phyloP scores from a whole-genome alignment of 2,888 invertebrate genomes.

The Ditylenchus weischeri region DNA sequence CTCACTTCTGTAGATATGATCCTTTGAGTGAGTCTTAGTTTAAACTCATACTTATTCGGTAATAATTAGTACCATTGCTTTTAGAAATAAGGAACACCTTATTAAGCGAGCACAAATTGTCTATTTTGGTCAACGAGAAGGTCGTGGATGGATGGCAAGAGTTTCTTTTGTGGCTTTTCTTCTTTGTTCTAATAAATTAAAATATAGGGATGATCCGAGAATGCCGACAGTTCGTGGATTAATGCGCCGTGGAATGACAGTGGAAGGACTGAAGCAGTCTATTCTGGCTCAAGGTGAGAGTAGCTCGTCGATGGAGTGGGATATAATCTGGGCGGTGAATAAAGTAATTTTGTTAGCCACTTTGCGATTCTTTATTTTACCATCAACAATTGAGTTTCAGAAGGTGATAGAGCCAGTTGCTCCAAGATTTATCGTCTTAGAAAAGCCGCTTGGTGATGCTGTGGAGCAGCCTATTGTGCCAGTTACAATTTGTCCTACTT shows the following conservation, averaged over 20 bases:
- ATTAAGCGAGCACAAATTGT: constrained; percentile 89
- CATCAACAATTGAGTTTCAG: constrained; percentile 24
- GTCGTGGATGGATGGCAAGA: constrained; percentile 87
- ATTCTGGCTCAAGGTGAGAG: constrained; percentile 95
- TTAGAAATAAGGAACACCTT: constrained; percentile 86
- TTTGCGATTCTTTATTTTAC: constrained; percentile 80
- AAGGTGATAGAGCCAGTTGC: constrained; percentile 96
- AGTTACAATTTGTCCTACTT: constrained; percentile 64
- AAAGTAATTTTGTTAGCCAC: constrained; percentile 96
- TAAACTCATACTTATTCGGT: too few relatives aligned
- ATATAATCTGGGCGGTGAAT: constrained; percentile 99
- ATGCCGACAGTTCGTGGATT: constrained; percentile 98
- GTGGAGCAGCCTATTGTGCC: constrained; percentile 61
- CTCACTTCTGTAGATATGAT: constrained; percentile 92
- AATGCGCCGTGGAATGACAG: constrained; percentile 89
- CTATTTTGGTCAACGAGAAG: constrained; percentile 93
- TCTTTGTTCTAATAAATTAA: too few relatives aligned
- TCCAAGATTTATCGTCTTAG: constrained; percentile 80
- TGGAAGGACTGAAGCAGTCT: constrained; percentile 91
- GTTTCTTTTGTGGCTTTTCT: too few relatives aligned
- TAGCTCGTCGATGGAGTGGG: constrained; percentile 99
- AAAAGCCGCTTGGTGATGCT: constrained; percentile 12
- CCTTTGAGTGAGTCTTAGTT: constrained; percentile 69
- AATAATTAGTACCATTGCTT: too few relatives aligned
- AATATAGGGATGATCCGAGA: constrained; percentile 85